Conservation (phyloP, 2,113 vertebrate genomes). For the Addax nasomaculatus region DNA sequence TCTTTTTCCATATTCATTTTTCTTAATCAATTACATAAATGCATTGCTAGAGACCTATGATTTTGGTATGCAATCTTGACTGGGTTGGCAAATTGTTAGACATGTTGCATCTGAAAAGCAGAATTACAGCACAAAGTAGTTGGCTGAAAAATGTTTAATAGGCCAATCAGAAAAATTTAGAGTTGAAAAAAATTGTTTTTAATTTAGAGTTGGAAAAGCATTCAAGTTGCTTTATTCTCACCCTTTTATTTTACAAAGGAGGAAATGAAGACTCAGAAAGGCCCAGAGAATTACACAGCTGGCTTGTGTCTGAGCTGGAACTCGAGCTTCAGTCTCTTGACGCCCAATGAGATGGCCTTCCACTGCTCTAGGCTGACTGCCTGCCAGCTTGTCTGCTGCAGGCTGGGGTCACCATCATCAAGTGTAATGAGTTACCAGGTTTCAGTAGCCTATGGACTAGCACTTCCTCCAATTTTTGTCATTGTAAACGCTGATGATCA, state of each 20-base stretch:
- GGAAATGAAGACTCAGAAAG: background rate
- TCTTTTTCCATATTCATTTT: background rate
- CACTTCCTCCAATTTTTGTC: background rate
- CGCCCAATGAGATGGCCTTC: background rate
- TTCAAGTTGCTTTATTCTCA: background rate
- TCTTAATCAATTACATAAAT: background rate
- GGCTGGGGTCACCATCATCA: no score
- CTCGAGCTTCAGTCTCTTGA: background rate
- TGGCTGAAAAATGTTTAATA: background rate
- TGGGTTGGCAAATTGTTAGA: background rate
- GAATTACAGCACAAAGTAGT: background rate
- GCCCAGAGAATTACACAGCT: background rate
- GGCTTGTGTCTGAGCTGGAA: background rate
- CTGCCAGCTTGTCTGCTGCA: background rate
- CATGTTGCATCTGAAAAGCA: background rate
- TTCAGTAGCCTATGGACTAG: background rate
- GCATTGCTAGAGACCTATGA: background rate
- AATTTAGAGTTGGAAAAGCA: background rate
- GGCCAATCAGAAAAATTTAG: background rate
- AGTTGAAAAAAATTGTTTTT: background rate
- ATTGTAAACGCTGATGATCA: background rate
- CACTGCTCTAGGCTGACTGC: background rate
- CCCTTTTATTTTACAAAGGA: background rate
- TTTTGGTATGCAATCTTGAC: background rate
- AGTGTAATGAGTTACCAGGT: background rate